Evolutionary conservation across 1,140 invertebrate species (phyloP).

Genomic region (Sycophaga agraensis): DNA sequence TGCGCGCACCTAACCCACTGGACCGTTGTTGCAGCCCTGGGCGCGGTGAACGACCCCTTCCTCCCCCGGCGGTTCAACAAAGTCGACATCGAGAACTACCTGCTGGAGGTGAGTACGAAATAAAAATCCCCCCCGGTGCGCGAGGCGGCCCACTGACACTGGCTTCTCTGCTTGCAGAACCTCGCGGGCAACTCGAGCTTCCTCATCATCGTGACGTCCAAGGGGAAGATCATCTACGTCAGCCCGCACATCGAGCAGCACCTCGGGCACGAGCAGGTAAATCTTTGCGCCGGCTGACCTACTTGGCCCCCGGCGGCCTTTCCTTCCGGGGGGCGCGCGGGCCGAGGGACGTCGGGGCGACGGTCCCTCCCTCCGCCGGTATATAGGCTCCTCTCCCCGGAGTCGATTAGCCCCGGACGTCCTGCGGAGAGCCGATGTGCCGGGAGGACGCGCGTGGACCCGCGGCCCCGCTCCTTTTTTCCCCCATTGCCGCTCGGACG

Average conservation of each 20-base stretch:
- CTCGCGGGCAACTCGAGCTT: conserved; percentile 68
- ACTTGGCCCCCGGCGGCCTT: no score
- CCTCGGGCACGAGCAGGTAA: conserved; percentile 82
- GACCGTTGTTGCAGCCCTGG: conserved; percentile 43
- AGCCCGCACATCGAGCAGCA: conserved; percentile 80
- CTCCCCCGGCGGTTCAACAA: conserved; percentile 40
- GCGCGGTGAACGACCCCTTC: conserved; percentile 33
- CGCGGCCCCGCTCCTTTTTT: no score
- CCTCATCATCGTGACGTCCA: conserved; percentile 76
- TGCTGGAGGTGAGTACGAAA: conserved; percentile 46
- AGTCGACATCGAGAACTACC: conserved; percentile 46
- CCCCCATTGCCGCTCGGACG: no score
- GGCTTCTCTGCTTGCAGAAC: conserved; percentile 45
- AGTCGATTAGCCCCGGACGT: no score
- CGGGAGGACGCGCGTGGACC: no score
- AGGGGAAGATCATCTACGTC: conserved; percentile 85
- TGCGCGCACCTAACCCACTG: no score
- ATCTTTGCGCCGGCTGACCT: conserved; percentile 69
- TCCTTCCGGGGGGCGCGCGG: no score
- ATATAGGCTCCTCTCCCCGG: no score
- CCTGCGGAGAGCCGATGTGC: no score
- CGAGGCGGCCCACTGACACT: no score
- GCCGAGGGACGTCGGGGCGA: no score
- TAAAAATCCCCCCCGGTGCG: conserved; percentile 1
- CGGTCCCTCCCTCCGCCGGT: no score